Evolutionary conservation across 2,113 vertebrate genomes (phyloP), one percentile per base, ranked within the genome.

Genomic region (Marcusenius ussheri): DNA sequence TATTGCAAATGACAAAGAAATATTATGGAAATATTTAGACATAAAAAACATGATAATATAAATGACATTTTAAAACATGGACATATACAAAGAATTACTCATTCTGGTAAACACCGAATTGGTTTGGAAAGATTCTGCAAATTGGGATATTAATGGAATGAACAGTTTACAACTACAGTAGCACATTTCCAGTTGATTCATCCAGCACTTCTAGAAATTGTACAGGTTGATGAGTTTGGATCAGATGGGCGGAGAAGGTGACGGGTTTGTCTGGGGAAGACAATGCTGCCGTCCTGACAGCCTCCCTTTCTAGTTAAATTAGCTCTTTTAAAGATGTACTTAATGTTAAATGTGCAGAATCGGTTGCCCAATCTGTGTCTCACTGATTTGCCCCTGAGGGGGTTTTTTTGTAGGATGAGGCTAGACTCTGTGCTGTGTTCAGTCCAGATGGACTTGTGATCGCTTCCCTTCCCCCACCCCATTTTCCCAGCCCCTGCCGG

Each of bases 401-500:
- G 84, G 42, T 87, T 31, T 51, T 50, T 49, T 45, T 92, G 11
- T 13, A 49, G 49, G 49, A 49, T 49, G 49, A 50, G 46, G 3
- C 46, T 31, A n/a, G 84, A 74, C 24, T 49, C 11, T 3, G 39
- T 35, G 62, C n/a, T 46, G 58, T 24, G 88, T 47, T 27, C 46
- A 27, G 46, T 88, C 24, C 27, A 17, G 24, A 39, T 17, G 46
- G 21, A 66, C 21, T 10, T 89, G 4, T 50, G n/a, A 35, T 51
- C 42, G 1, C 21, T 8, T 31, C n/a, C 17, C 50, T 35, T 45
- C 66, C 21, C 31, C 13, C 31, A 17, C 21, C 31, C 13, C 31
- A 17, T 83, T 24, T 50, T 45, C 92, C 24, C 91, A 99, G 98
- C 98, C 98, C 0, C 95, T 99, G 47, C 95, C 96, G 0, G 97